Percentiles rank a stretch among this genome's conserved stretches.
Evolutionary conservation across 2,113 vertebrate genomes (phyloP).

Genomic region (Hippopotamus amphibius): DNA sequence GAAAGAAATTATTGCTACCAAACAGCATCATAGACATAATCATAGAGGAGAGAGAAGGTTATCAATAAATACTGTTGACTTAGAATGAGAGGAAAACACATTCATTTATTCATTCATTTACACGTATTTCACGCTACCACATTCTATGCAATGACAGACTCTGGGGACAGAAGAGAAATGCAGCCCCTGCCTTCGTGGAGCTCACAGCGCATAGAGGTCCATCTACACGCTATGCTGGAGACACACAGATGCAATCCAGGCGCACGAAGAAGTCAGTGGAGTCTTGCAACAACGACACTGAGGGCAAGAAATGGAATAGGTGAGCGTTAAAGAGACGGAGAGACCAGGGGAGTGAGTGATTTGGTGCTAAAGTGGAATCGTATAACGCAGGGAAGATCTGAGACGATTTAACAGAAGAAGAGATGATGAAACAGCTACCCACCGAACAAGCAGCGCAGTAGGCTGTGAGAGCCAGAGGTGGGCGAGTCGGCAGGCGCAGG

Average conservation of each 20-base stretch:
- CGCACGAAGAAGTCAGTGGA: not conserved
- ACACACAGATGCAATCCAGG: not conserved
- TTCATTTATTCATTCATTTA: not conserved
- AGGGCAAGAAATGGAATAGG: not conserved
- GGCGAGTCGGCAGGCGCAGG: not conserved
- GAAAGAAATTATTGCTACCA: not conserved
- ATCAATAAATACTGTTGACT: not conserved
- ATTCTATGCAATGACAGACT: not conserved
- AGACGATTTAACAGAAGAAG: not conserved
- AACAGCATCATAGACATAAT: not conserved
- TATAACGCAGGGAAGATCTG: not conserved
- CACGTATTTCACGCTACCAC: not conserved
- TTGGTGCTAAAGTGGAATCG: not conserved
- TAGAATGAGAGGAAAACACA: not conserved
- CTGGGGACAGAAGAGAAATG: not conserved
- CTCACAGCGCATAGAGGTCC: not conserved
- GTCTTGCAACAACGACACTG: not conserved
- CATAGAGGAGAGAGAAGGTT: not conserved
- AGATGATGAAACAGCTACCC: not conserved
- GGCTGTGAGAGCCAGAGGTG: not conserved
- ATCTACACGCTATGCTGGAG: not conserved
- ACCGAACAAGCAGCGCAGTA: not conserved
- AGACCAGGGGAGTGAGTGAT: not conserved
- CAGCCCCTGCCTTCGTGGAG: fast-evolving
- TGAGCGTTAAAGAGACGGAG: not conserved